Conservation (phyloP, 2,888 invertebrate genomes). For the Holacanthella duospinosa region DNA sequence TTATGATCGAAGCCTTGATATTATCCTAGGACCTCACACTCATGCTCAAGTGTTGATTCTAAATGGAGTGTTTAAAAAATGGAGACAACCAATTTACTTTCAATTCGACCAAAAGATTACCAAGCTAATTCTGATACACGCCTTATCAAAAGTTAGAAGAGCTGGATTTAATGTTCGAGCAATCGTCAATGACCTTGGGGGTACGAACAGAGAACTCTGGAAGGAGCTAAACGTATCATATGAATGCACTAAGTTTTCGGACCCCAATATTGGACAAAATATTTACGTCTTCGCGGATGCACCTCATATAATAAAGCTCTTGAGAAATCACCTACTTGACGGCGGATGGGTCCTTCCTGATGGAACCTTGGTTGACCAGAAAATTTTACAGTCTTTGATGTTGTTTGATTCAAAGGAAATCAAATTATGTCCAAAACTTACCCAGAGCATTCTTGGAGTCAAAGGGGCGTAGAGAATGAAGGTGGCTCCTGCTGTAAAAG, state of each 20-base stretch:
- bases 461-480: neutral
- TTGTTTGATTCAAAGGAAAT: neutral
- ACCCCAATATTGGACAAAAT: conserved; percentile 7
- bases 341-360: conserved; percentile 10
- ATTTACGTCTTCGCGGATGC: conserved; percentile 24
- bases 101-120: too few relatives aligned
- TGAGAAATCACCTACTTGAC: conserved; percentile 23
- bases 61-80: too few relatives aligned
- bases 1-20: too few relatives aligned
- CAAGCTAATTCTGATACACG: too few relatives aligned
- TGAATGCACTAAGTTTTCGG: conserved; percentile 6
- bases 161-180: too few relatives aligned
- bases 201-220: neutral
- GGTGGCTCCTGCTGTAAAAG: neutral
- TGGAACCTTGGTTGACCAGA: conserved; percentile 7
- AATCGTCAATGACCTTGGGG: neutral
- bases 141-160: too few relatives aligned
- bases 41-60: too few relatives aligned
- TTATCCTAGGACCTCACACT: too few relatives aligned
- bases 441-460: neutral
- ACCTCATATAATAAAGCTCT: conserved; percentile 23
- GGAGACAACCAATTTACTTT: too few relatives aligned
- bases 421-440: neutral
- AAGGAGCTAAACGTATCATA: neutral
- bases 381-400: neutral